Percentiles rank a stretch among this genome's conserved stretches.
Evolutionary conservation across 2,888 invertebrate genomes (phyloP).

Genomic region (Ctenicera cuprea): DNA sequence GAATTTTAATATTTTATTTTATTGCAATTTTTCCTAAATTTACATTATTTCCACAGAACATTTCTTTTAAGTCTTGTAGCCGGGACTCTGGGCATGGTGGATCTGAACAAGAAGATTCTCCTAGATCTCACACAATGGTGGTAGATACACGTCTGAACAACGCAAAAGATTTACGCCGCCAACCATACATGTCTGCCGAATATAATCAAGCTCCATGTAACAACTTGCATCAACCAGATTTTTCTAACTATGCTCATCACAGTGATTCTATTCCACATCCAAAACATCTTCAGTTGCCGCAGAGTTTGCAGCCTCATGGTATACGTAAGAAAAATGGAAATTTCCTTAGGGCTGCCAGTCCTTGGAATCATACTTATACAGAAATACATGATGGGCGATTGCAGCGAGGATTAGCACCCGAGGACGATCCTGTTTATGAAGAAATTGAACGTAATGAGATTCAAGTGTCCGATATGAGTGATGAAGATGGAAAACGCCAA

Average conservation of each 20-base stretch:
- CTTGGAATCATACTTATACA: constrained; percentile 86
- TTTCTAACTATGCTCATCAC: constrained; percentile 65
- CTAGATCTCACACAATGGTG: constrained; percentile 76
- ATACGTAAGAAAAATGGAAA: constrained; percentile 67
- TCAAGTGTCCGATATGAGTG: constrained; percentile 85
- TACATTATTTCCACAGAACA: constrained; percentile 78
- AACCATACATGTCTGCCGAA: constrained; percentile 71
- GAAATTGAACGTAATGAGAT: constrained; percentile 86
- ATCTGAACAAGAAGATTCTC: constrained; percentile 80
- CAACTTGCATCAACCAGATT: constrained; percentile 63
- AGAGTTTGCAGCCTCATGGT: constrained; percentile 64
- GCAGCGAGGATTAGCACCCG: constrained; percentile 75
- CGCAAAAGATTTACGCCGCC: constrained; percentile 75
- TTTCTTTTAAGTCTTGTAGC: constrained; percentile 88
- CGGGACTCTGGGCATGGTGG: constrained; percentile 80
- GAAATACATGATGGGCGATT: constrained; percentile 79
- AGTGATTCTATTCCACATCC: constrained; percentile 65
- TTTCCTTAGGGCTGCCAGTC: constrained; percentile 74
- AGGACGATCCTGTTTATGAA: constrained; percentile 88
- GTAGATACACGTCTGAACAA: constrained; percentile 75
- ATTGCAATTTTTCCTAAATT: too few species aligned
- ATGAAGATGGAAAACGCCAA: constrained; percentile 85
- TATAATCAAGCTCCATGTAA: constrained; percentile 68
- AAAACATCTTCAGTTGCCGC: constrained; percentile 65
- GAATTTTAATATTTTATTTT: too few species aligned